Conservation (phyloP, 2,888 invertebrate genomes). For the Caenorhabditis auriculariae region DNA sequence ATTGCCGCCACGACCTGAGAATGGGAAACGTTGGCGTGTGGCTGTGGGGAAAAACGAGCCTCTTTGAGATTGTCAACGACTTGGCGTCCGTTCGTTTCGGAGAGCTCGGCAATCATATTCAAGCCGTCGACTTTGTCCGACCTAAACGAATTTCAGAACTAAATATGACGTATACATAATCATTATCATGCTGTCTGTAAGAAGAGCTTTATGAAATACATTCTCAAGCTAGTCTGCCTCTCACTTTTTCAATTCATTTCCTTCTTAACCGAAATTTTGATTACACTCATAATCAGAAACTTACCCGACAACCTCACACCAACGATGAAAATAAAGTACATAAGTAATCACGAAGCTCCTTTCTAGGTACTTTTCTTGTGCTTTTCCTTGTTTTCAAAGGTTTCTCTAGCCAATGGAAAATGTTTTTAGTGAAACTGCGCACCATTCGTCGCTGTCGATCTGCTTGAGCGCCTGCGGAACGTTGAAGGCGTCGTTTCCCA, state of each 20-base stretch:
- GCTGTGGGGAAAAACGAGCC: conserved; percentile 6
- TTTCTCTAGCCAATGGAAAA: neutral
- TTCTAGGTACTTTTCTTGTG: no score
- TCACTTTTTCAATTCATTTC: no score
- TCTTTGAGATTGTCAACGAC: conserved; percentile 39
- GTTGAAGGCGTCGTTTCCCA: neutral
- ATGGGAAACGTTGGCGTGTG: neutral
- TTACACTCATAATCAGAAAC: no score
- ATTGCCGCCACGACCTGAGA: conserved; percentile 37
- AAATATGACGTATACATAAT: no score
- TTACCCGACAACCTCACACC: no score
- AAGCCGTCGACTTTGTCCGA: conserved; percentile 78
- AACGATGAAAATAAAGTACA: no score
- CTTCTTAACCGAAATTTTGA: no score
- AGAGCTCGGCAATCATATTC: conserved; percentile 38
- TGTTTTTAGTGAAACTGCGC: neutral
- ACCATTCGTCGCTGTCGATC: conserved; percentile 46
- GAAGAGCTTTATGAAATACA: no score
- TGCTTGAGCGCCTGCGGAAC: conserved; percentile 33
- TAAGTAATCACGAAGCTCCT: no score
- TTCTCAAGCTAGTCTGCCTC: no score
- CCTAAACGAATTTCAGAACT: conserved; percentile 67
- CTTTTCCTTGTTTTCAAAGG: neutral
- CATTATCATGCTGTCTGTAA: no score
- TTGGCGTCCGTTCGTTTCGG: conserved; percentile 27